Conservation (phyloP, 2,888 invertebrate genomes). For the Hirtodrosophila cameraria region DNA sequence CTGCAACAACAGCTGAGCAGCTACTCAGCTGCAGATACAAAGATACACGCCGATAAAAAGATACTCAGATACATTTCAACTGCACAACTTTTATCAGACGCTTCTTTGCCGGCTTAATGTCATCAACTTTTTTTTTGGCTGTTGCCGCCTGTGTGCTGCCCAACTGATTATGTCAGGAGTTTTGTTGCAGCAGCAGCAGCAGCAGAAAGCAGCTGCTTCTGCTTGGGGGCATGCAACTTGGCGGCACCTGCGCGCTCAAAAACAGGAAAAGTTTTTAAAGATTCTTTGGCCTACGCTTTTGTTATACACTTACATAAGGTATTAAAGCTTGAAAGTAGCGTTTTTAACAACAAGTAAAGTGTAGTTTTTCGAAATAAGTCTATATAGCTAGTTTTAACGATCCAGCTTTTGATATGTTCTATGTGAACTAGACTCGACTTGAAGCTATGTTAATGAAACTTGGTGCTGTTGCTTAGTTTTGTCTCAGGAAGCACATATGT, state of each 20-base stretch:
- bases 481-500: too few species aligned
- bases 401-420: too few species aligned
- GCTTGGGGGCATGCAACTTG: neutral
- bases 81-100: conserved; percentile 61
- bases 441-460: too few species aligned
- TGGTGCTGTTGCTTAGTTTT: too few species aligned
- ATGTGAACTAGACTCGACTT: too few species aligned
- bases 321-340: too few species aligned
- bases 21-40: conserved; percentile 23
- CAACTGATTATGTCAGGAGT: conserved; percentile 28
- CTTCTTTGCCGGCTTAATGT: conserved; percentile 67
- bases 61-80: conserved; percentile 49
- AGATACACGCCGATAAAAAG: conserved; percentile 7
- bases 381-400: too few species aligned
- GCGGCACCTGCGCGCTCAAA: conserved; percentile 41
- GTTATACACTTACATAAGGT: too few species aligned
- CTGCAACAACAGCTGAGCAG: conserved; percentile 30
- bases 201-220: conserved; percentile 6
- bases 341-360: too few species aligned
- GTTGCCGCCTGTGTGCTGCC: conserved; percentile 15
- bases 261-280: conserved; percentile 13
- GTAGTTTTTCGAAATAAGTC: too few species aligned
- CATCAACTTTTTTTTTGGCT: conserved; percentile 61
- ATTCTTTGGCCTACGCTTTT: too few species aligned
- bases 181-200: neutral